Evolutionary conservation across 2,888 invertebrate genomes (phyloP).

Genomic region (Cephus spinipes): DNA sequence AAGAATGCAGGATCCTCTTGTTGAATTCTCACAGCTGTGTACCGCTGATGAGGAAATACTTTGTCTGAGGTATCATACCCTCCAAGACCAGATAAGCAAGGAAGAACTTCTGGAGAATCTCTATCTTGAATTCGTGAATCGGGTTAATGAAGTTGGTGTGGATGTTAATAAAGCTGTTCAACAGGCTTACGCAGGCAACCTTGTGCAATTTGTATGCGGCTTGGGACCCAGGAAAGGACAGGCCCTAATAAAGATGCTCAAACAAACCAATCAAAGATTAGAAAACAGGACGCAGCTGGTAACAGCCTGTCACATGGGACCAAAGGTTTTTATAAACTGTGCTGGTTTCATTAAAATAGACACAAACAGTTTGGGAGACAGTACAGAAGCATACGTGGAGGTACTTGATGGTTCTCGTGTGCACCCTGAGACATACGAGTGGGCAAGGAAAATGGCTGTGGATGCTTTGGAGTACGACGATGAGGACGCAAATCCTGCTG

Average conservation of each 20-base stretch:
- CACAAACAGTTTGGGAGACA: slow-evolving; percentile 92
- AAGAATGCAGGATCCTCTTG: slow-evolving; percentile 92
- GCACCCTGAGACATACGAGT: slow-evolving; percentile 99
- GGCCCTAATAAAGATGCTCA: slow-evolving; percentile 85
- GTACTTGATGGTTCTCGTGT: slow-evolving; percentile 97
- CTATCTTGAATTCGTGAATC: slow-evolving; percentile 90
- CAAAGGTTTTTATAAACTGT: slow-evolving; percentile 98
- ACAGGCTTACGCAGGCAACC: slow-evolving; percentile 86
- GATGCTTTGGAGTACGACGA: slow-evolving; percentile 99
- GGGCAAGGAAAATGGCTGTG: slow-evolving; percentile 99
- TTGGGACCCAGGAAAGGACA: slow-evolving; percentile 95
- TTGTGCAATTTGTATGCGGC: slow-evolving; percentile 97
- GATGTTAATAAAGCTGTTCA: slow-evolving; percentile 95
- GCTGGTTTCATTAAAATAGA: slow-evolving; percentile 99
- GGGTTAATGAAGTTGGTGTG: slow-evolving; percentile 98
- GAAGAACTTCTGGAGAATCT: slow-evolving; percentile 89
- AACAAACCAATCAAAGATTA: slow-evolving; percentile 90
- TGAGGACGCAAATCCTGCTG: slow-evolving; percentile 95
- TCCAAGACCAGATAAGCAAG: slow-evolving; percentile 84
- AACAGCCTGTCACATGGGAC: slow-evolving; percentile 96
- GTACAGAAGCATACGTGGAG: slow-evolving; percentile 95
- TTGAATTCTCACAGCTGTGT: slow-evolving; percentile 96
- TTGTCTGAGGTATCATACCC: slow-evolving; percentile 90
- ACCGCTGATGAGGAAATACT: slow-evolving; percentile 97
- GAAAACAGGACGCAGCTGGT: slow-evolving; percentile 97